Evolutionary conservation across 35 echinoderm and acorn worm species (phyloP).

Genomic region (Ptychodera flava): DNA sequence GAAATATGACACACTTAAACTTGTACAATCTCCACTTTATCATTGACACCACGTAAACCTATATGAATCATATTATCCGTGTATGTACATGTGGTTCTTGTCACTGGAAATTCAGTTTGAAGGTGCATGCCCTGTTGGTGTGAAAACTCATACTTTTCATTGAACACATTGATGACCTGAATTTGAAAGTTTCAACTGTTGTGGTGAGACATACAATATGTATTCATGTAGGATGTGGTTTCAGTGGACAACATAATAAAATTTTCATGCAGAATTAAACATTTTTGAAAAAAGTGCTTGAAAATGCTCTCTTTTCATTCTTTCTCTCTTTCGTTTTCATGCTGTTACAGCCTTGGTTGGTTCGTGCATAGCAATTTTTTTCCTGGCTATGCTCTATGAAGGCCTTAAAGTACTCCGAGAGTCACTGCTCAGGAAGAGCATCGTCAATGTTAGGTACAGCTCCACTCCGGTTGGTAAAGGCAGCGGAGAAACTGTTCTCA

Average conservation of each 20-base stretch:
- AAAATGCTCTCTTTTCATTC: background rate
- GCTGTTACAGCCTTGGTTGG: conserved; percentile 47
- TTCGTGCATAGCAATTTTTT: conserved; percentile 81
- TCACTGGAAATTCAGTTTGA: too few species aligned
- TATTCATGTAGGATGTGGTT: background rate
- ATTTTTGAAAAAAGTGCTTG: background rate
- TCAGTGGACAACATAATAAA: background rate
- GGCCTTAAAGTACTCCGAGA: conserved; percentile 86
- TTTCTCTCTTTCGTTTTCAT: background rate
- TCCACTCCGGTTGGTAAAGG: conserved; percentile 71
- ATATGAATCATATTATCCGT: too few species aligned
- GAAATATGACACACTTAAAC: too few species aligned
- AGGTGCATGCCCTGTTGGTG: too few species aligned
- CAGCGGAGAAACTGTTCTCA: conserved; percentile 53
- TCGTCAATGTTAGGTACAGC: conserved; percentile 77
- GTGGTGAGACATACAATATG: background rate
- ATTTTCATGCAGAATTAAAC: background rate
- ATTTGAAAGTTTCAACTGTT: background rate
- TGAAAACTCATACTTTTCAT: too few species aligned
- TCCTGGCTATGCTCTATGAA: conserved; percentile 86
- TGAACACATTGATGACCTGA: too few species aligned
- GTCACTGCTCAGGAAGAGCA: conserved; percentile 48
- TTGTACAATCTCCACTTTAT: too few species aligned
- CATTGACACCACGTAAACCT: too few species aligned
- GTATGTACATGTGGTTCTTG: too few species aligned